Evolutionary conservation across 2,113 vertebrate species (phyloP), one percentile per base, ranked within the genome.

Genomic region (Nyctereutes procyonoides): DNA sequence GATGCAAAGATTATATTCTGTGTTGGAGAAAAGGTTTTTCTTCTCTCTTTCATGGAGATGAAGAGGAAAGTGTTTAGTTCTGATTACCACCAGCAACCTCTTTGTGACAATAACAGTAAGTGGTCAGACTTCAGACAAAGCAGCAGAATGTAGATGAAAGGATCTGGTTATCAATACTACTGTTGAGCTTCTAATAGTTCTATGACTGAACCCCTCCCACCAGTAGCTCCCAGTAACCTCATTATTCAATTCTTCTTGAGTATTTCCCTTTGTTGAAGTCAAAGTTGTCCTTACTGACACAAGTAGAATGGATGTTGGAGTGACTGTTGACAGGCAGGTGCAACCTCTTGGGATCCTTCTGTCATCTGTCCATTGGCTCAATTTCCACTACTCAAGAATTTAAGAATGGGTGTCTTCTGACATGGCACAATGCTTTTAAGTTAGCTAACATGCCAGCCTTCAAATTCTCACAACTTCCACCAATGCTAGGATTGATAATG

Each of bases 251-350:
- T 9, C 26, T 85, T 26, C 43, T 69, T 30, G 8, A 5, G 3
- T 30, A 81, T 84, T 89, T 96, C n/a, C 77, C 1, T 71, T 87
- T 95, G 8, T 81, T 60, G 28, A 79, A 92, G 63, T 82, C 20
- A 81, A 60, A 90, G 20, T 80, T 83, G 56, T 62, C 26, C 43
- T 85, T 24, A 67, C 5, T 20, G 55, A 26, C 20, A 1, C 8
- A 62, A 51, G 17, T 43, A 35, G 67, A 67, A 60, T 73, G 24
- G 24, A 95, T 35, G 35, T 3, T 88, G 43, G 11, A 38, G 65
- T 89, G 55, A n/a, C 15, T 84, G 19, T 35, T 3, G 32, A 53
- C 8, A 63, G 38, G 65, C 6, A 88, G n/a, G 10, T 17, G 0
- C n/a, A 51, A 6, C 3, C 2, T 94, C 16, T 14, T 32, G 30